These are phyloP conservation scores for Echinarachnius parma DNA, from an alignment of 53 echinoderm and acorn worm species.

Conservation along the genomic window DNA sequence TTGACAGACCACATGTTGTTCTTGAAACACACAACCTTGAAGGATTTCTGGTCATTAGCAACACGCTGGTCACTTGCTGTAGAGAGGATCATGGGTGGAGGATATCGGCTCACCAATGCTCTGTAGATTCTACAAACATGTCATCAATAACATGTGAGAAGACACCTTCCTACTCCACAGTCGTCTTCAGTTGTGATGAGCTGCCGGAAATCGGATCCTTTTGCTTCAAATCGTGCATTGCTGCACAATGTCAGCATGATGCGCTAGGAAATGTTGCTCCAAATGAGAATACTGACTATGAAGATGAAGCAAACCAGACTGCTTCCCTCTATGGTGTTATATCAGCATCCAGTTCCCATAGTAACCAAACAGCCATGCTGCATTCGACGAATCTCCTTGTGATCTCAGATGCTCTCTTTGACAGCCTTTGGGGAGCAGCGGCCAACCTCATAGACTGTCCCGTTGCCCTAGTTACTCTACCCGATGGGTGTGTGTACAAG, in stretches of 20 bases:
- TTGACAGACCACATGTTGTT: no score
- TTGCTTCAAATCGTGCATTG: not conserved
- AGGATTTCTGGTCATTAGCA: conserved; percentile 5
- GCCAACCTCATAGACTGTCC: conserved; percentile 31
- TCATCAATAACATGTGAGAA: conserved; percentile 3
- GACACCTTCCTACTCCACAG: conserved; percentile 14
- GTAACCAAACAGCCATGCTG: not conserved
- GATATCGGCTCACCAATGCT: conserved; percentile 11
- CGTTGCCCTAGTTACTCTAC: conserved; percentile 17
- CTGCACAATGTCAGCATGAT: not conserved
- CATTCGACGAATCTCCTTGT: conserved; percentile 16
- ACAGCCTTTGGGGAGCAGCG: conserved; percentile 22
- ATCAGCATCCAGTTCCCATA: conserved; percentile 29
- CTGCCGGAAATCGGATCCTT: not conserved
- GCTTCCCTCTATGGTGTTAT: conserved; percentile 17
- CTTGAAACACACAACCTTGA: not conserved
- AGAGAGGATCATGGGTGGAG: conserved; percentile 15
- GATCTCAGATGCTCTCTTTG: conserved; percentile 29
- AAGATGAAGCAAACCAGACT: not conserved
- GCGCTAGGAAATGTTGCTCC: not conserved
- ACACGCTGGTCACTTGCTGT: conserved; percentile 22
- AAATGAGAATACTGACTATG: not conserved
- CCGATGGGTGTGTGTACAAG: conserved; percentile 36
- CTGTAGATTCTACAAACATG: not conserved
- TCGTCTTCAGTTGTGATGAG: conserved; percentile 1